phyloP scores from a whole-genome alignment of 2,113 vertebrate species.

The Semicossyphus pulcher region DNA sequence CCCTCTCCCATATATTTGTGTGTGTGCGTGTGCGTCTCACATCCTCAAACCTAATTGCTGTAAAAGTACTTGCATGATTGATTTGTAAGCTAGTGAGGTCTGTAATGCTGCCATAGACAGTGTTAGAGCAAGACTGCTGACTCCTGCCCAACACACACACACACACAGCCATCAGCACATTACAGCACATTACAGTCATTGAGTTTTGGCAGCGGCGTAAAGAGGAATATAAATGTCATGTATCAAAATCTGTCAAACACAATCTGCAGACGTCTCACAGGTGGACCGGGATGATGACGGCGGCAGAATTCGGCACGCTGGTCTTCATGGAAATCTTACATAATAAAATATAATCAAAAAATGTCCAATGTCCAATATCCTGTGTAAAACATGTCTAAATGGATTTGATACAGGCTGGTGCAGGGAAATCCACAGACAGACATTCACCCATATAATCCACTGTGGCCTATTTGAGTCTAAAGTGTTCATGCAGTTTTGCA shows the following conservation, averaged over 20 bases:
- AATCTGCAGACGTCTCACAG: conserved; percentile 14
- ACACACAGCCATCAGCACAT: conserved; percentile 34
- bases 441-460: conserved; percentile 50
- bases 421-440: conserved; percentile 36
- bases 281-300: neutral
- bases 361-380: neutral
- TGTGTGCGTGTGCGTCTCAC: conserved; percentile 7
- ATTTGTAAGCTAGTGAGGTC: conserved; percentile 54
- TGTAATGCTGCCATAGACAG: conserved; percentile 62
- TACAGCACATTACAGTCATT: conserved; percentile 55
- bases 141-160: conserved; percentile 37
- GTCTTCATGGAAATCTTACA: neutral
- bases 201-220: conserved; percentile 19
- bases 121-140: conserved; percentile 71
- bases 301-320: neutral
- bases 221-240: conserved; percentile 31
- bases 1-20: neutral
- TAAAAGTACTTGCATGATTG: conserved; percentile 65
- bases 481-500: conserved; percentile 51
- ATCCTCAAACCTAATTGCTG: conserved; percentile 60
- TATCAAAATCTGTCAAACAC: conserved; percentile 2
- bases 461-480: conserved; percentile 43
- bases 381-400: conserved; percentile 18
- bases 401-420: conserved; percentile 22
- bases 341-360: neutral